A percentile compares a stretch with the other conserved stretches of the same genome.
These are phyloP conservation scores for Esox niger DNA, from an alignment of 2,113 vertebrate genomes.

Conservation along the genomic window DNA sequence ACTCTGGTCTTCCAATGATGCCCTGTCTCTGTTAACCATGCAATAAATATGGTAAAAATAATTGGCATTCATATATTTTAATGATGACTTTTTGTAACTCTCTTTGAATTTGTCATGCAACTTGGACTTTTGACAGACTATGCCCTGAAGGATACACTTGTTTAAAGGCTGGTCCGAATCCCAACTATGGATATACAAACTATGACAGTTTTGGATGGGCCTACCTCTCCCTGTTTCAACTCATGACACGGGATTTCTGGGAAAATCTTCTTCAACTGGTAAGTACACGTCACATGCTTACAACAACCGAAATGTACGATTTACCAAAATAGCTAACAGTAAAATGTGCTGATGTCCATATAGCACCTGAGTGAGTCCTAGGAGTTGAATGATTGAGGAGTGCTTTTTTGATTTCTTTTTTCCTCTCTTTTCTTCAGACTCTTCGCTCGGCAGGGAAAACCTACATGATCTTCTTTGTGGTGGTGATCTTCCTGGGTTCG, in stretches of 20 bases:
- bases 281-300: conserved; percentile 32
- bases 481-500: background rate
- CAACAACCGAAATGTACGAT: background rate
- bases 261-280: conserved; percentile 86
- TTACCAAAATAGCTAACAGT: too few relatives aligned
- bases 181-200: conserved; percentile 84
- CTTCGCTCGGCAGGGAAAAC: background rate
- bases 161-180: conserved; percentile 80
- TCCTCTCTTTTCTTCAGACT: background rate
- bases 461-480: conserved; percentile 1
- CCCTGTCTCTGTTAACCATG: too few relatives aligned
- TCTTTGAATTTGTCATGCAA: too few relatives aligned
- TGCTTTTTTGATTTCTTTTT: too few relatives aligned
- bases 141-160: conserved; percentile 78
- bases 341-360: too few relatives aligned
- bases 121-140: conserved; percentile 51
- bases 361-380: too few relatives aligned
- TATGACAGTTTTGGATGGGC: conserved; percentile 85
- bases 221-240: conserved; percentile 81
- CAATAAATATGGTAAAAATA: too few relatives aligned
- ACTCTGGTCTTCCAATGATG: too few relatives aligned
- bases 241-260: conserved; percentile 85
- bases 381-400: too few relatives aligned
- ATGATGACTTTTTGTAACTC: too few relatives aligned
- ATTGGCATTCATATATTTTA: too few relatives aligned